Evolutionary conservation across 2,113 vertebrate species (phyloP), one percentile per base, ranked within the genome.

Genomic region (Eulacestoma nigropectus): DNA sequence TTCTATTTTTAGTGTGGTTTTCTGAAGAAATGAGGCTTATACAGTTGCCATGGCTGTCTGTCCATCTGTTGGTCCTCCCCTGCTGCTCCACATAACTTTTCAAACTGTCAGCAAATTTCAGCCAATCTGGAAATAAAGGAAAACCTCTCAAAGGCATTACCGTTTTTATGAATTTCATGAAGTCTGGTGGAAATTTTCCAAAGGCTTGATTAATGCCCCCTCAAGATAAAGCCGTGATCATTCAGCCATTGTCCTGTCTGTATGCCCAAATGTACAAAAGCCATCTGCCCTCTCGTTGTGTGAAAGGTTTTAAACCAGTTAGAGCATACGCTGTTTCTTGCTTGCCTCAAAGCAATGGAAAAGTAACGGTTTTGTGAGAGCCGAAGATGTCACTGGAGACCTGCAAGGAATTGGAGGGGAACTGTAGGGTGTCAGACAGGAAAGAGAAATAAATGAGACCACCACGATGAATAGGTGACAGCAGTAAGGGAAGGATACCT

Each of bases 51-150:
- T 92, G 85, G 35, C 76, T 80, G 55, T 77, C 68, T 92, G 94
- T 95, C 86, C 89, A 78, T 92, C 68, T 90, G 55, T 81, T 81
- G 52, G 7, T 20, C 23, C 39, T 39, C 22, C 4, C 6, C 0
- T 0, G 4, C 42, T 15, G 0, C 44, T 89, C 26, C 64, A 42
- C 0, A 0, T 50, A 70, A 73, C 78, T 94, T 62, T 94, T 69
- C 79, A 74, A 93, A 88, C 46, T 74, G 57, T 74, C 79, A 86
- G 57, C 85, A 77, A 62, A 80, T 92, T 93, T 90, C 63, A 93
- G 47, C 75, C 67, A 62, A 27, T 76, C 52, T 93, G 60, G 47
- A 86, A 92, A 74, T 75, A 83, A 73, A 74, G 47, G 26, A 62
- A 84, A 84, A 39, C 5, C 49, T 88, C 62, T 52, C 59, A 39